phyloP scores from a whole-genome alignment of 2,888 invertebrate genomes.

The Caenorhabditis japonica region DNA sequence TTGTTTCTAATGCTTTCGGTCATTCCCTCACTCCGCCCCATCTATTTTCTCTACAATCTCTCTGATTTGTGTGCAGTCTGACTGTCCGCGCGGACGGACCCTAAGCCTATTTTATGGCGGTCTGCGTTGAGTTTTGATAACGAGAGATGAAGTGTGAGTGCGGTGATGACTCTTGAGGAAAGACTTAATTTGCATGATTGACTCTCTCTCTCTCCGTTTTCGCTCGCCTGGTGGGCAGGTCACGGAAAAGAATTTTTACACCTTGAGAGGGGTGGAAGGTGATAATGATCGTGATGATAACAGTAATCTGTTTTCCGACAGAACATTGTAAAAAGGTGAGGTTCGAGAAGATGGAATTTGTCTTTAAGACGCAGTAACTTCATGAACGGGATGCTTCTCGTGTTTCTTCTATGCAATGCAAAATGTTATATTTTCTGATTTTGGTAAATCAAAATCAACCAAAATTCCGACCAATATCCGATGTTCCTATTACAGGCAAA shows the following conservation, averaged over 20 bases:
- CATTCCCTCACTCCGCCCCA: conserved; percentile 42
- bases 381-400: too few species aligned
- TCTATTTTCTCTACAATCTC: too few species aligned
- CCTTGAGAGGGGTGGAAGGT: conserved; percentile 10
- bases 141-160: too few species aligned
- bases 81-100: background rate
- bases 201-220: conserved; percentile 6
- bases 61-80: background rate
- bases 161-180: conserved; percentile 4
- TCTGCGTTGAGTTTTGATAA: too few species aligned
- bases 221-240: too few species aligned
- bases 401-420: too few species aligned
- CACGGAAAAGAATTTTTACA: conserved; percentile 13
- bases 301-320: conserved; percentile 15
- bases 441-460: too few species aligned
- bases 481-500: too few species aligned
- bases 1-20: conserved; percentile 39
- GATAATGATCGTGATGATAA: conserved; percentile 29
- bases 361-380: background rate
- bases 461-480: too few species aligned
- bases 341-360: background rate
- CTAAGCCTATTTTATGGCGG: too few species aligned
- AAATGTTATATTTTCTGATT: too few species aligned
- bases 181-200: conserved; percentile 36
- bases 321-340: background rate